These are phyloP conservation scores for Macrosiphum euphorbiae DNA, from an alignment of 2,888 invertebrate species.

Conservation along the genomic window DNA sequence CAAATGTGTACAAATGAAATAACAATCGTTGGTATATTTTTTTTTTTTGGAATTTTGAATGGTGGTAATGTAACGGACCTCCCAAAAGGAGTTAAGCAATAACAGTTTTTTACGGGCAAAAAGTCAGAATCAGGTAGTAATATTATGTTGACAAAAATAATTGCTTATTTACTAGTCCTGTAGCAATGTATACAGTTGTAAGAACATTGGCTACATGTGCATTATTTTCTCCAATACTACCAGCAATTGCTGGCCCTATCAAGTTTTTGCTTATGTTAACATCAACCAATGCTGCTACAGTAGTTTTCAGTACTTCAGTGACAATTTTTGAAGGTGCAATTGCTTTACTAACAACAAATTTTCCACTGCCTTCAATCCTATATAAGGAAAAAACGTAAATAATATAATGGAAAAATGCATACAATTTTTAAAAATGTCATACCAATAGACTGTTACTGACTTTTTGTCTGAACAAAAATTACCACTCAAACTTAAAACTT, in stretches of 20 bases:
- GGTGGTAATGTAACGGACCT: no score
- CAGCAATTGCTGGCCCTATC: constrained; percentile 95
- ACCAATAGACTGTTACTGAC: constrained; percentile 97
- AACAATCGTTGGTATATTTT: no score
- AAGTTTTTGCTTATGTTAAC: constrained; percentile 94
- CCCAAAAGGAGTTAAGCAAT: no score
- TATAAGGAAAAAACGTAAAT: not conserved
- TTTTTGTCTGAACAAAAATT: constrained; percentile 99
- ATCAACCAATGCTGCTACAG: constrained; percentile 86
- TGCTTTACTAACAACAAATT: constrained; percentile 95
- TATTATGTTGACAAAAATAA: not conserved
- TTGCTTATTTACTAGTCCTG: constrained; percentile 81
- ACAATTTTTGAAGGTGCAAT: constrained; percentile 84
- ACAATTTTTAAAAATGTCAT: constrained; percentile 46
- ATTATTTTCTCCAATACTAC: constrained; percentile 94
- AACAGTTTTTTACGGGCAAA: no score
- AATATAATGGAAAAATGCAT: not conserved
- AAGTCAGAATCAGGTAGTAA: no score
- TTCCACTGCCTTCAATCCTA: constrained; percentile 85
- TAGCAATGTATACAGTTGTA: constrained; percentile 97
- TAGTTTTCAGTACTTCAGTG: constrained; percentile 85
- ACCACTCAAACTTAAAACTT: constrained; percentile 93
- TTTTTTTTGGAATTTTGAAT: no score
- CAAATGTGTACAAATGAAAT: no score
- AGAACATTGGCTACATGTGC: constrained; percentile 99